Evolutionary conservation across 23 tunicate genomes (phyloP).

Genomic region (Clavelina lepadiformis): DNA sequence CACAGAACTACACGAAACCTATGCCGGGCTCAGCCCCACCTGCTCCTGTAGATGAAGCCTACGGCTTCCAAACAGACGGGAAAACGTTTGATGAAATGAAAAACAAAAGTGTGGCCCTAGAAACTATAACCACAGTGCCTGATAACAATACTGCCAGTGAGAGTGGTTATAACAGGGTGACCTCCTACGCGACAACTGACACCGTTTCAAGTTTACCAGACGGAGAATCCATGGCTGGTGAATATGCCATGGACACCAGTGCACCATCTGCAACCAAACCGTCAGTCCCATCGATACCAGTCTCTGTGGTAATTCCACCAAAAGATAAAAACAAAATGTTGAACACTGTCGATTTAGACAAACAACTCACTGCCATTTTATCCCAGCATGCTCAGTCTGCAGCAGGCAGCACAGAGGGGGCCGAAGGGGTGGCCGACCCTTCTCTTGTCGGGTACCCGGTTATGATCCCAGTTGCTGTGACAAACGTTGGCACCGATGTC

Average conservation of each 20-base stretch:
- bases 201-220: constrained; percentile 4
- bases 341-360: constrained; percentile 66
- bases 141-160: constrained; percentile 30
- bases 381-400: constrained; percentile 51
- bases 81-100: neutral
- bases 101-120: neutral
- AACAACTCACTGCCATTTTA: constrained; percentile 71
- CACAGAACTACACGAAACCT: too few species aligned
- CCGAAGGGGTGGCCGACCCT: neutral
- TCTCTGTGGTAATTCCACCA: neutral
- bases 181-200: constrained; percentile 1
- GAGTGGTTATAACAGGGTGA: constrained; percentile 12
- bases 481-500: neutral
- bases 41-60: neutral
- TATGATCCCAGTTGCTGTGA: constrained; percentile 33
- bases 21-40: neutral
- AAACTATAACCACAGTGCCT: neutral
- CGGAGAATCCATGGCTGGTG: neutral
- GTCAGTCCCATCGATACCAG: constrained; percentile 4
- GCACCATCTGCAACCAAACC: neutral
- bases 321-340: constrained; percentile 17
- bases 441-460: constrained; percentile 5
- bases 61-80: neutral
- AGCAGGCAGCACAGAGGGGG: neutral
- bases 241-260: neutral